These are phyloP conservation scores for Artemia sinica DNA, from an alignment of 2,888 invertebrate genomes.

Conservation along the genomic window DNA sequence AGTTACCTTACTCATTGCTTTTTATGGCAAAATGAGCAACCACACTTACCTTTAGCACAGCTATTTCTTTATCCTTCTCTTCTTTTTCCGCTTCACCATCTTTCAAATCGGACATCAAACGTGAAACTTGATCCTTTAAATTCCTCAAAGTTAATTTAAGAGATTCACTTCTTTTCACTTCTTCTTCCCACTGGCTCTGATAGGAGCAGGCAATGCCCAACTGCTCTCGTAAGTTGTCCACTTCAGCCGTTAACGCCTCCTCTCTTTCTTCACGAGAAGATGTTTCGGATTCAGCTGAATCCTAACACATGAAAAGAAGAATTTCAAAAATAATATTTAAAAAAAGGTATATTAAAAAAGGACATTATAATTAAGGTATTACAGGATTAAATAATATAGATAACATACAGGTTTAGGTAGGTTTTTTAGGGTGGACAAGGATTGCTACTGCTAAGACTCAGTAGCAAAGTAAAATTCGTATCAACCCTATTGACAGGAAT, in stretches of 20 bases:
- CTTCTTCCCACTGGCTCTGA: constrained; percentile 28
- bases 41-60: background rate
- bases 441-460: too few species aligned
- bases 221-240: constrained; percentile 21
- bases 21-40: too few species aligned
- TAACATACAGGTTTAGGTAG: too few species aligned
- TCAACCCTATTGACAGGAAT: too few species aligned
- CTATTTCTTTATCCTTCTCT: constrained; percentile 1
- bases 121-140: constrained; percentile 26
- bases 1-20: too few species aligned
- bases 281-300: background rate
- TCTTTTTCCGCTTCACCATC: background rate
- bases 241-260: background rate
- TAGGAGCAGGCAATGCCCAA: constrained; percentile 23
- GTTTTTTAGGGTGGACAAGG: too few species aligned
- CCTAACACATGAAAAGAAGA: background rate
- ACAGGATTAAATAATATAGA: too few species aligned
- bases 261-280: background rate
- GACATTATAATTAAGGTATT: too few species aligned
- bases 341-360: too few species aligned
- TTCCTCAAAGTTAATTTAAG: constrained; percentile 28
- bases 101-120: background rate
- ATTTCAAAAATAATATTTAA: too few species aligned
- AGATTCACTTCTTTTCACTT: constrained; percentile 27
- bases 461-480: too few species aligned